A percentile compares a stretch with the other conserved stretches of the same genome.
Evolutionary conservation across 2,113 vertebrate genomes (phyloP).

Genomic region (Piaya cayana): DNA sequence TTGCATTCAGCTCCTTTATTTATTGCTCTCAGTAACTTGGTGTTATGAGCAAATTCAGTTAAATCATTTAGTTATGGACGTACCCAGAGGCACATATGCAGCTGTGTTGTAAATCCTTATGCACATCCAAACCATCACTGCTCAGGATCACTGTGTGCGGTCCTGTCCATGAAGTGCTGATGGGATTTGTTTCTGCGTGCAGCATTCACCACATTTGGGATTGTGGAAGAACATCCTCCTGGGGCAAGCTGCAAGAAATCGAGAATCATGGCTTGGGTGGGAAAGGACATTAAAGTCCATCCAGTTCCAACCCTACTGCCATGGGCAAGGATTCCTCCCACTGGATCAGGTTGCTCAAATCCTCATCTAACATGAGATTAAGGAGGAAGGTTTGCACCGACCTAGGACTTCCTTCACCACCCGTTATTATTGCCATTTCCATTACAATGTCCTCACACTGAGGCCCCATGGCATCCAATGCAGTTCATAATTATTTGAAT

Average conservation of each 20-base stretch:
- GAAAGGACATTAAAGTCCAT: too few species aligned
- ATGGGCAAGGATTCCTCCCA: too few species aligned
- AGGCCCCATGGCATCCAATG: neutral
- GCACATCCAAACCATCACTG: neutral
- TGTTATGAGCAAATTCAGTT: neutral
- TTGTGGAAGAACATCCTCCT: neutral
- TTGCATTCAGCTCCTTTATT: neutral
- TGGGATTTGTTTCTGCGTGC: neutral
- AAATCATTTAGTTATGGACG: neutral
- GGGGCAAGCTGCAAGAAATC: neutral
- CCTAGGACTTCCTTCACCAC: neutral
- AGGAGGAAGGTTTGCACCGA: neutral
- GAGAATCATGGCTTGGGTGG: neutral
- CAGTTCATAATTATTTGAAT: neutral
- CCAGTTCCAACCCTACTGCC: too few species aligned
- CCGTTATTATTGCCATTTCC: neutral
- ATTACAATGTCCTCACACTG: neutral
- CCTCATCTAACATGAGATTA: too few species aligned
- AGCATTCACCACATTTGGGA: neutral
- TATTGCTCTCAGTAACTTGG: neutral
- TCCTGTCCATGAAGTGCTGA: neutral
- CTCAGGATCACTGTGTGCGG: accelerated
- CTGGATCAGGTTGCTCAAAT: too few species aligned
- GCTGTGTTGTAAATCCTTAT: neutral
- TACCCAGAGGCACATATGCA: neutral